Conservation (phyloP, 2,797 vertebrate genomes). For the Myripristis jacobus region DNA sequence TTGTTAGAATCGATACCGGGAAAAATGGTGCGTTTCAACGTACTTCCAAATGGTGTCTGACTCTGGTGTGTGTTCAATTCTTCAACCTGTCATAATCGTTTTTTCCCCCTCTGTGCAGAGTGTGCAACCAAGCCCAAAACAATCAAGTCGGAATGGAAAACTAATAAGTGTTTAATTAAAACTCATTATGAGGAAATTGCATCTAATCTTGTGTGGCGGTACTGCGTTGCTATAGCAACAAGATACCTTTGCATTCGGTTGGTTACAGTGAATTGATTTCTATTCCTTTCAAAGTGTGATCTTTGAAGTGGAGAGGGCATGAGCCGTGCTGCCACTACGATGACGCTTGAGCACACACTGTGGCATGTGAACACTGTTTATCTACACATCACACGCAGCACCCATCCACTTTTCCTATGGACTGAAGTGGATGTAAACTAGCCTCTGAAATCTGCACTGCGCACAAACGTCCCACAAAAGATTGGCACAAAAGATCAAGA, state of each 20-base stretch:
- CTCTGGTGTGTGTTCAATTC: constrained; percentile 47
- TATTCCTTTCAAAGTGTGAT: constrained; percentile 6
- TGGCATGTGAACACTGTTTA: background rate
- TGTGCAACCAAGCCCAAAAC: constrained; percentile 52
- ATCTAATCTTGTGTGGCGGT: constrained; percentile 59
- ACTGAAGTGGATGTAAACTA: constrained; percentile 13
- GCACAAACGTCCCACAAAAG: background rate
- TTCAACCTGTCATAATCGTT: constrained; percentile 62
- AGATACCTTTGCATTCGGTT: constrained; percentile 36
- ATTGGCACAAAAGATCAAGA: constrained; percentile 1
- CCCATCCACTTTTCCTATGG: background rate
- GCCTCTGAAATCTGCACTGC: background rate
- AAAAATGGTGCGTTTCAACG: constrained; percentile 32
- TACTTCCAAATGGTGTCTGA: constrained; percentile 44
- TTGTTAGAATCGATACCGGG: constrained; percentile 48
- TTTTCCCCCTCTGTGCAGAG: constrained; percentile 42
- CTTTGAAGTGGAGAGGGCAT: constrained; percentile 10
- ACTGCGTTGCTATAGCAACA: constrained; percentile 57
- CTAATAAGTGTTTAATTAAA: constrained; percentile 81
- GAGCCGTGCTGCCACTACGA: background rate
- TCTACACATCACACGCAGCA: background rate
- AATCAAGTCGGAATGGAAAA: constrained; percentile 72
- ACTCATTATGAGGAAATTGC: constrained; percentile 74
- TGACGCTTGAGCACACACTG: background rate
- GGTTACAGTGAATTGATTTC: constrained; percentile 25